These are phyloP conservation scores for Oryzias sinensis DNA, from an alignment of 2,797 vertebrate species.

Conservation along the genomic window DNA sequence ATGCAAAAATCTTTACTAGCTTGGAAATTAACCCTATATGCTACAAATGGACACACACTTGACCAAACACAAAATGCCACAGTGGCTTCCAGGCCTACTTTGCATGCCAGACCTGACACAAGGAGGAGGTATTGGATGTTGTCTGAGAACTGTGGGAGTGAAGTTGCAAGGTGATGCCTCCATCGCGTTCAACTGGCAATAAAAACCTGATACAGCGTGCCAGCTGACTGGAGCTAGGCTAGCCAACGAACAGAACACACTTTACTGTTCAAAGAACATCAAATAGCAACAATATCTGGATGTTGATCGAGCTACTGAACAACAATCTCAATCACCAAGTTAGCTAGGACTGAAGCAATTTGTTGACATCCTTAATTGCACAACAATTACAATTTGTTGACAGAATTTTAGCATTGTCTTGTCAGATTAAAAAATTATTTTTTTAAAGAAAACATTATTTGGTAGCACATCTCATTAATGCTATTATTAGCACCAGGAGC, in stretches of 20 bases:
- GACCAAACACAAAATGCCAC: slow-evolving; percentile 22
- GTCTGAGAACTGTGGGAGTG: slow-evolving; percentile 52
- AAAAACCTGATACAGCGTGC: slow-evolving; percentile 30
- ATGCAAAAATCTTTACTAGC: slow-evolving; percentile 29
- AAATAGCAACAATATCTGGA: too few relatives aligned
- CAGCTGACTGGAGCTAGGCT: slow-evolving; percentile 26
- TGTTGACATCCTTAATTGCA: too few relatives aligned
- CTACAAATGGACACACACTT: neutral
- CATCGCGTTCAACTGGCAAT: slow-evolving; percentile 39
- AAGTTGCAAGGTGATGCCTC: slow-evolving; percentile 52
- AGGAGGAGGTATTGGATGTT: slow-evolving; percentile 52
- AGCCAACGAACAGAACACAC: slow-evolving; percentile 2
- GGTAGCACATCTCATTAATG: too few relatives aligned
- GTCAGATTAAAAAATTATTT: too few relatives aligned
- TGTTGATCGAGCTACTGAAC: too few relatives aligned
- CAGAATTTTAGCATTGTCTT: too few relatives aligned
- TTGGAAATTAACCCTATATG: slow-evolving; percentile 11
- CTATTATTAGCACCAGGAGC: too few relatives aligned
- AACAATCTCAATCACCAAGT: too few relatives aligned
- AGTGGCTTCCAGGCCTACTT: slow-evolving; percentile 40
- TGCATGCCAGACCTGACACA: slow-evolving; percentile 60
- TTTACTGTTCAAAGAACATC: neutral
- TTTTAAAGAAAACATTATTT: too few relatives aligned
- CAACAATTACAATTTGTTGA: too few relatives aligned
- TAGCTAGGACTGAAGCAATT: too few relatives aligned